Evolutionary conservation across 2,888 invertebrate genomes (phyloP), one percentile per base, ranked within the genome.

Genomic region (Cordylochernes scorpioides): DNA sequence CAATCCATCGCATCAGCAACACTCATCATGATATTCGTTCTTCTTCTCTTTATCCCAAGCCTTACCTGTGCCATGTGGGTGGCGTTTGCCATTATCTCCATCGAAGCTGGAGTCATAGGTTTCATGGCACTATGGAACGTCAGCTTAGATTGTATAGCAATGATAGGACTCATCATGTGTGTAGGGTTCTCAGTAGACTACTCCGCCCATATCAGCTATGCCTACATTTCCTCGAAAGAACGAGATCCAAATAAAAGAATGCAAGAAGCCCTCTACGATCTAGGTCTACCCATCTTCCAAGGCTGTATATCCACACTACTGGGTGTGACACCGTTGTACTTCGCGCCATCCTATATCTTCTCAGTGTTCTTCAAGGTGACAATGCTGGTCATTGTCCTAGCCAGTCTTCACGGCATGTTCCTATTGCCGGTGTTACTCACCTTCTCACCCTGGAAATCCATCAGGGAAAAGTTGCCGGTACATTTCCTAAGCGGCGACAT

Each of bases 81-180:
- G 2, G 82, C 84, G 3, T 71, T 86, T 48, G 80, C 82, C 44
- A 84, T 86, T 34, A 68, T 84, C 33, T 84, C 84, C 8, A 86
- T 88, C 42, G 86, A 86, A 54, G 58, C 72, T 8, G 86, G 88
- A 3, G 86, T 88, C 1, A 71, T 82, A 3, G 88, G 88, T 5
- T 88, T 82, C 59, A 88, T 88, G 88, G 74, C 84, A 0, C 59
- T 84, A 17, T 88, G 88, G 88, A 71, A 71, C 44, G 84, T 88
- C 5, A 82, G 80, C 48, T 59, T 88, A 30, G 82, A 84, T 52
- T 78, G 80, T 1, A 86, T 88, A 45, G 84, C 84, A 1, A 86
- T 88, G 86, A 84, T 88, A 37, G 86, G 86, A 49, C 60, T 88
- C 29, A 86, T 88, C 41, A 84, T 88, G 82, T 84, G 84, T 52